phyloP scores from a whole-genome alignment of 2,797 vertebrate genomes.

The Furcifer pardalis region DNA sequence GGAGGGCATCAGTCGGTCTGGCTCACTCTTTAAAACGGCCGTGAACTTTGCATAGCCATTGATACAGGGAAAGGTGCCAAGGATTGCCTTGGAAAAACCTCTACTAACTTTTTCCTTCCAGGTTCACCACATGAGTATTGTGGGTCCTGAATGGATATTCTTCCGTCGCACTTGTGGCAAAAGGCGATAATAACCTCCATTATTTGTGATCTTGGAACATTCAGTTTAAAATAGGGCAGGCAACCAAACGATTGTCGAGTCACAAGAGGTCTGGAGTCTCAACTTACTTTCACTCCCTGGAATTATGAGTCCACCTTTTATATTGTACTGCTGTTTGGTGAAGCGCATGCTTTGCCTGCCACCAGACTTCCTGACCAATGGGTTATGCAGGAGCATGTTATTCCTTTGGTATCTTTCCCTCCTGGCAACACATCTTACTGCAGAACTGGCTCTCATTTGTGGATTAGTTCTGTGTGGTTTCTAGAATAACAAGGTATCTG shows the following conservation, averaged over 20 bases:
- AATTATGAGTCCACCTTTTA: too few species aligned
- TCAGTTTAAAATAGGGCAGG: not conserved
- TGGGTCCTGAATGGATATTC: not conserved
- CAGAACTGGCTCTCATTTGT: not conserved
- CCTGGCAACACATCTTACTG: too few species aligned
- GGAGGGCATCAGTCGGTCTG: too few species aligned
- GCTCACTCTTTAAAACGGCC: not conserved
- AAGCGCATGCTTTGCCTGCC: not conserved
- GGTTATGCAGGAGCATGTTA: too few species aligned
- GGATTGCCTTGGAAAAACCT: not conserved
- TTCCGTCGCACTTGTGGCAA: not conserved
- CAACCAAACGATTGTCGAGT: not conserved
- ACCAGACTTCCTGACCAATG: not conserved
- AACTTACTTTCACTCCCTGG: not conserved
- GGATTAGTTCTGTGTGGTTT: not conserved
- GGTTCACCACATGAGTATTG: too few species aligned
- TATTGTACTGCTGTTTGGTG: not conserved
- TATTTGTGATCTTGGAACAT: not conserved
- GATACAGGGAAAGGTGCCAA: not conserved
- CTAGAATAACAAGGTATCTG: not conserved
- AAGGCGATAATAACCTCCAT: not conserved
- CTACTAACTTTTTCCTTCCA: too few species aligned
- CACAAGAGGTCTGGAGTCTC: not conserved
- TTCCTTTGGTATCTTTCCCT: not conserved
- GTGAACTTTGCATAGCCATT: not conserved